Conservation (phyloP, 2,113 vertebrate species). For the Sprattus sprattus region DNA sequence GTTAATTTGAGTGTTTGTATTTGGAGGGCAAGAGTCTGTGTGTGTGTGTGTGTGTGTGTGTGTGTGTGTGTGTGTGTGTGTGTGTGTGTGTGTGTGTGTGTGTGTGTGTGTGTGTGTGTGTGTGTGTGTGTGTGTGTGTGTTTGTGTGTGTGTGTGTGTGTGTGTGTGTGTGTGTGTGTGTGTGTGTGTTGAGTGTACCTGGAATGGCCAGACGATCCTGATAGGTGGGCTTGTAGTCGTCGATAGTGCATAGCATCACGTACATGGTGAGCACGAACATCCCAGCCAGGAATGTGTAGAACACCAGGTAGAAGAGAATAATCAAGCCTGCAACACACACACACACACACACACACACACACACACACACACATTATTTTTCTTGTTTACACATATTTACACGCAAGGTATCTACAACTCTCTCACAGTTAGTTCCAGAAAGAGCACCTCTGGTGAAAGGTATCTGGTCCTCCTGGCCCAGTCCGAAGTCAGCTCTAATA, state of each 20-base stretch:
- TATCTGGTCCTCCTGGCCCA: too few species aligned
- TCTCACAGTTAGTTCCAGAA: too few species aligned
- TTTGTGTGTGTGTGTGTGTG: neutral
- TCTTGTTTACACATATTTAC: neutral
- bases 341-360: constrained; percentile 26
- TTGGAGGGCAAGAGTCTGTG: neutral
- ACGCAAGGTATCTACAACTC: neutral
- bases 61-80: neutral
- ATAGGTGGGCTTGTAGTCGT: constrained; percentile 84
- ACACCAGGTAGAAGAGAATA: constrained; percentile 84
- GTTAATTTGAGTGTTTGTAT: neutral
- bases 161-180: neutral
- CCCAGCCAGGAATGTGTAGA: constrained; percentile 86
- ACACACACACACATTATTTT: neutral
- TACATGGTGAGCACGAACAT: constrained; percentile 90
- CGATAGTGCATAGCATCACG: constrained; percentile 86
- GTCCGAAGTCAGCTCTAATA: too few species aligned
- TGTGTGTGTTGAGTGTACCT: constrained; percentile 60
- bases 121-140: neutral
- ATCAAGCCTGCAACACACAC: constrained; percentile 74
- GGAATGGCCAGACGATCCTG: constrained; percentile 83
- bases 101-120: neutral
- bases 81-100: neutral
- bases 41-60: neutral
- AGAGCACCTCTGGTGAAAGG: neutral